These are phyloP conservation scores for Sinonovacula constricta DNA, from an alignment of 1,140 invertebrate genomes.

Conservation along the genomic window DNA sequence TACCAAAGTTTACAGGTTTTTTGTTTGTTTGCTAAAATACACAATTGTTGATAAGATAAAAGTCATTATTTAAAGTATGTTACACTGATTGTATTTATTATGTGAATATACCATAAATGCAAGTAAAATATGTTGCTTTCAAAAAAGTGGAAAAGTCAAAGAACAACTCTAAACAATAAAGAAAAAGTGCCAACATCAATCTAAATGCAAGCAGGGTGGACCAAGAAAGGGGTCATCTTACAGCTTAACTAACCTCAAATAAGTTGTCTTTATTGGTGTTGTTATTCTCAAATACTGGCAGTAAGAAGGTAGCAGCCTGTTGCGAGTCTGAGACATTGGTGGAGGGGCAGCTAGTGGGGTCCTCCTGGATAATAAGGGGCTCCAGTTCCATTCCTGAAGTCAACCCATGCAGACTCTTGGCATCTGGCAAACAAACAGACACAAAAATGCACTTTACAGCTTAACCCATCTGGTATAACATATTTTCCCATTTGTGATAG, in stretches of 20 bases:
- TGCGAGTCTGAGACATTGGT: conserved; percentile 7
- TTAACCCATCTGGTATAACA: not conserved
- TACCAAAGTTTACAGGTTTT: no score
- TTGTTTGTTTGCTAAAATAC: no score
- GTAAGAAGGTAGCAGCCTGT: conserved; percentile 83
- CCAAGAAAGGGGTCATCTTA: no score
- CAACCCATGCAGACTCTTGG: conserved; percentile 62
- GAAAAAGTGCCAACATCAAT: no score
- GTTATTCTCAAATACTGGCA: conserved; percentile 89
- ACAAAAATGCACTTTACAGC: not conserved
- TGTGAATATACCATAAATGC: no score
- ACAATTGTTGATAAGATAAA: no score
- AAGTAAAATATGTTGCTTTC: no score
- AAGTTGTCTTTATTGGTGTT: conserved; percentile 92
- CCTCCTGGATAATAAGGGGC: conserved; percentile 66
- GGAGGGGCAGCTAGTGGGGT: conserved; percentile 62
- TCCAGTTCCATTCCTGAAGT: conserved; percentile 63
- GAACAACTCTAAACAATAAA: no score
- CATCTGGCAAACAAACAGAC: conserved; percentile 58
- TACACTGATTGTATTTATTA: no score
- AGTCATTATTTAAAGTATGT: no score
- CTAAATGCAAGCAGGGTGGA: no score
- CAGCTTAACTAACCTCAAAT: conserved; percentile 91
- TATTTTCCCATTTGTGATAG: not conserved
- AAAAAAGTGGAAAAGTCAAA: no score